These are phyloP conservation scores for Taeniopygia guttata DNA, from an alignment of 2,797 vertebrate genomes.

Conservation along the genomic window DNA sequence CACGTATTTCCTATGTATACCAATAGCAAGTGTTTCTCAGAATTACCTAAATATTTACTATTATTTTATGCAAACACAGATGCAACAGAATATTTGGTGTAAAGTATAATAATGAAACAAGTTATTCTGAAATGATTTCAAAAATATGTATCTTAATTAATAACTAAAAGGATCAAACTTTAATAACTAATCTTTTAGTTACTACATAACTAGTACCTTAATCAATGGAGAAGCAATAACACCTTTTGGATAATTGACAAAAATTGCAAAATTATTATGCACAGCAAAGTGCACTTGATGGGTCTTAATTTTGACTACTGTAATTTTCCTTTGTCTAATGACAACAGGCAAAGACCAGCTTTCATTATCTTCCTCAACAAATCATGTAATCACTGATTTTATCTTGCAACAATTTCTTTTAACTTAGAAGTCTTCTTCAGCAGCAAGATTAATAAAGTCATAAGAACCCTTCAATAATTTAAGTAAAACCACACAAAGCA, in stretches of 20 bases:
- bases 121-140: not conserved
- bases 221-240: not conserved
- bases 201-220: not conserved
- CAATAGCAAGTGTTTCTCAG: not conserved
- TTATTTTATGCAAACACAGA: not conserved
- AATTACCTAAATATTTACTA: not conserved
- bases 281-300: not conserved
- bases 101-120: not conserved
- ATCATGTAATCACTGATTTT: not conserved
- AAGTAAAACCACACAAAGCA: constrained; percentile 6
- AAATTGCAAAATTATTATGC: not conserved
- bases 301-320: not conserved
- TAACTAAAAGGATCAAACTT: not conserved
- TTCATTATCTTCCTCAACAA: constrained; percentile 4
- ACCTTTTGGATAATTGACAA: not conserved
- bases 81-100: not conserved
- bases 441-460: constrained; percentile 25
- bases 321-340: constrained; percentile 14
- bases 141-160: not conserved
- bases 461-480: not conserved
- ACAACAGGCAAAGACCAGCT: constrained; percentile 11
- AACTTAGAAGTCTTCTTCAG: not conserved
- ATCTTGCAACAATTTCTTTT: constrained; percentile 31
- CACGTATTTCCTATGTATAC: not conserved
- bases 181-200: not conserved